Evolutionary conservation across 2,888 invertebrate genomes (phyloP), one percentile per base, ranked within the genome.

Genomic region (Belgica antarctica): DNA sequence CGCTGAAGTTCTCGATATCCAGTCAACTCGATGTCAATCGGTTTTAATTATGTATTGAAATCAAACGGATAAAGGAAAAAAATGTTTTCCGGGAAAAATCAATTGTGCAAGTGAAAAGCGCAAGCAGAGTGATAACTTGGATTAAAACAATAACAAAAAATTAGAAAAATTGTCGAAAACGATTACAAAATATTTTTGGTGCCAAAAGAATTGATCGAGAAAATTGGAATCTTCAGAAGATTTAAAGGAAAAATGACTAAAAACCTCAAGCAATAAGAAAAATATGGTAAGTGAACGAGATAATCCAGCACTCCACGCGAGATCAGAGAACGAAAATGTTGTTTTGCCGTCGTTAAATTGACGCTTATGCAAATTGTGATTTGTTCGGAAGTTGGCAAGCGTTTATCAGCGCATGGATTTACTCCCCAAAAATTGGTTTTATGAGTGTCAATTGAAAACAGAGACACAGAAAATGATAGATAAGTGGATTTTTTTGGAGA

Each of bases 261-360:
- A n/a, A n/a, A n/a, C n/a, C n/a, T n/a, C n/a, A 24, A 31, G 62
- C 57, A 27, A n/a, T 10, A 36, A 47, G 24, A 25, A 57, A 65
- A 46, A 47, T 34, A 68, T 52, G 46, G 66, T 46, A 66, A 52
- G 66, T 27, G 22, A 59, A n/a, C n/a, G n/a, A n/a, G n/a, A n/a
- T n/a, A n/a, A n/a, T n/a, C n/a, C n/a, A n/a, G n/a, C n/a, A n/a
- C n/a, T n/a, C n/a, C n/a, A n/a, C n/a, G n/a, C n/a, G n/a, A n/a
- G n/a, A n/a, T n/a, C n/a, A n/a, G n/a, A n/a, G n/a, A n/a, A n/a
- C n/a, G 12, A 52, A 41, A 41, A 59, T 27, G 27, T 59, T 24
- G 15, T 27, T 52, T 52, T 59, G 59, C 59, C 59, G 59, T 59
- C 59, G 59, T 27, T 59, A 59, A 59, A 19, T 59, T n/a, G 59